Evolutionary conservation across 2,113 vertebrate genomes (phyloP), one percentile per base, ranked within the genome.

Genomic region (Melanocharis versteri): DNA sequence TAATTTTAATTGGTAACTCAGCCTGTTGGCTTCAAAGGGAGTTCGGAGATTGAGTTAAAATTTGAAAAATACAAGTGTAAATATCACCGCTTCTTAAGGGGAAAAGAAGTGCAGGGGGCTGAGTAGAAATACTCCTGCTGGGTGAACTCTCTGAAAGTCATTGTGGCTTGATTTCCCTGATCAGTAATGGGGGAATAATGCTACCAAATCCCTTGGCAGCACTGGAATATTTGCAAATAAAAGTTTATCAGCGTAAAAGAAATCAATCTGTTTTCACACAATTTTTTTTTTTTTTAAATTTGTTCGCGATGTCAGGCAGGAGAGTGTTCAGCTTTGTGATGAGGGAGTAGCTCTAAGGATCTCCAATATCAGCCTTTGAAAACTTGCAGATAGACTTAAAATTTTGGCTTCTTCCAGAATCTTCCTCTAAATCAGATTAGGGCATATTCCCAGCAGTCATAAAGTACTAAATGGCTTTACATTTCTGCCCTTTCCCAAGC

Each of bases 1-100:
- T 82, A 79, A 76, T 79, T 94, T 95, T 93, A 93, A 87, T 69
- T 87, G 61, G 66, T 53, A 64, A 72, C 51, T 69, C 48, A 27
- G 20, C 11, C n/a, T 51, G 5, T 31, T 72, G 44, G 30, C 75
- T 88, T 96, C 48, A 85, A 90, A 90, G 53, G 11, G n/a, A 90
- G 33, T 79, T 69, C 31, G 10, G 14, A 37, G 26, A 48, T 27
- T 19, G 28, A 82, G 45, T 9, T 76, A 9, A 72, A 62, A 50
- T 90, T 76, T 69, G 13, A 79, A 82, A 83, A 82, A 76, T 39
- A 20, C 6, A 33, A 70, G 30, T 69, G 20, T 53, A 88, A 92
- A 60, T 76, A 80, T 56, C 45, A 21, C 23, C 1, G 5, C n/a
- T 68, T 56, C 50, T 68, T 72, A 45, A 56, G 30, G 35, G 23